Conservation (phyloP, 2,888 invertebrate genomes). For the Ectemnius continuus region DNA sequence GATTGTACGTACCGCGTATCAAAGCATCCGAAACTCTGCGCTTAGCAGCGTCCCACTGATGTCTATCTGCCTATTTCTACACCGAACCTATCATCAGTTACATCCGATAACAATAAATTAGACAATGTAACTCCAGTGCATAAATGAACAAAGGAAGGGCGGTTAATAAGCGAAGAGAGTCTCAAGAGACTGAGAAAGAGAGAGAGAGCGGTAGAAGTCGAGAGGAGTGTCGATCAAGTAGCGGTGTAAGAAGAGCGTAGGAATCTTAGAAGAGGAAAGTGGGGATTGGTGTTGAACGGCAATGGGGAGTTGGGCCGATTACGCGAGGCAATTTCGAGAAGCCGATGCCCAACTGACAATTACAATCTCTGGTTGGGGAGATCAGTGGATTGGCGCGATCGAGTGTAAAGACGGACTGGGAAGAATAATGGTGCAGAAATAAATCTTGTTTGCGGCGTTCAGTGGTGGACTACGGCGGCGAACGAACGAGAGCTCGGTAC, state of each 20-base stretch:
- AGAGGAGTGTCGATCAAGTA: not conserved
- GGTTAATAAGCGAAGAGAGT: not conserved
- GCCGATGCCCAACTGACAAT: not conserved
- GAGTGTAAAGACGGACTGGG: constrained; percentile 15
- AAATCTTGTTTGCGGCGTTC: constrained; percentile 35
- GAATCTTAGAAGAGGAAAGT: not conserved
- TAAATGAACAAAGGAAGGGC: no score
- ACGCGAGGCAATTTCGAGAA: not conserved
- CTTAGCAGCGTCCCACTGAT: no score
- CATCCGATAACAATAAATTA: not conserved
- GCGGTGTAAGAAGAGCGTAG: not conserved
- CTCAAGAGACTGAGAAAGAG: not conserved
- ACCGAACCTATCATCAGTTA: not conserved
- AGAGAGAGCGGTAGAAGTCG: not conserved
- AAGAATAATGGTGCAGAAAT: constrained; percentile 41
- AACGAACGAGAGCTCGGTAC: constrained; percentile 36
- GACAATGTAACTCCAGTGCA: no score
- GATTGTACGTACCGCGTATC: no score
- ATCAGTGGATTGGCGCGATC: constrained; percentile 18
- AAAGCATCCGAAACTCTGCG: no score
- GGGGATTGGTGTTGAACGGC: constrained; percentile 23
- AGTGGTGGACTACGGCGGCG: constrained; percentile 28
- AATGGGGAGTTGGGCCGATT: constrained; percentile 21
- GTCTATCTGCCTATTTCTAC: no score
- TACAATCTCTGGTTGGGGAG: constrained; percentile 13